Conservation (phyloP, 92 coral and sea anemone genomes). For the Epizoanthus illoricatus region DNA sequence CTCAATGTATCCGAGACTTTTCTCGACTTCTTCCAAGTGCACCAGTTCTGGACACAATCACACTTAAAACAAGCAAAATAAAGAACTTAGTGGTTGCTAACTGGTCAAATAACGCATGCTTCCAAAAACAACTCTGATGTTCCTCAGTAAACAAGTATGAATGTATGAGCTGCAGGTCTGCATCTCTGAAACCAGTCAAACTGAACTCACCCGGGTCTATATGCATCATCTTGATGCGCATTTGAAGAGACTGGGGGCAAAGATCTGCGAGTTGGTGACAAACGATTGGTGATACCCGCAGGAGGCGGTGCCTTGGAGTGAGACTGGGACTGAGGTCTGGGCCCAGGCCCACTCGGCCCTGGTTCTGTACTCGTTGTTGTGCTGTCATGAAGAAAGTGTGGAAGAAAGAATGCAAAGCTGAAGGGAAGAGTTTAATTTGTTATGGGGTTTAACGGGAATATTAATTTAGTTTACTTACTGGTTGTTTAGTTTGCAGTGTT, state of each 20-base stretch:
- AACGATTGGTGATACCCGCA: conserved; percentile 73
- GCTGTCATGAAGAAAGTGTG: conserved; percentile 37
- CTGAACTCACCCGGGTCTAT: conserved; percentile 92
- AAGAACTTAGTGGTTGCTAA: too few relatives aligned
- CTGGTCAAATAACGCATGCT: too few relatives aligned
- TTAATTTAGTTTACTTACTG: neutral
- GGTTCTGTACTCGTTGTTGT: conserved; percentile 65
- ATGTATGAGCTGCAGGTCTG: neutral
- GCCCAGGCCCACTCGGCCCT: conserved; percentile 73
- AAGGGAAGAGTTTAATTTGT: conserved; percentile 17
- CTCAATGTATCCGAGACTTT: too few relatives aligned
- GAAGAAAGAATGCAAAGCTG: conserved; percentile 3
- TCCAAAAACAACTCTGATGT: neutral
- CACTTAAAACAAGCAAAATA: too few relatives aligned
- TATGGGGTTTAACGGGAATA: neutral
- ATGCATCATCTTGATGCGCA: conserved; percentile 91
- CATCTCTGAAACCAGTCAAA: neutral
- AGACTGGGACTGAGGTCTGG: conserved; percentile 70
- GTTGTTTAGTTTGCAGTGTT: neutral
- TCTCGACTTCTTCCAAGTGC: too few relatives aligned
- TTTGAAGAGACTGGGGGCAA: conserved; percentile 90
- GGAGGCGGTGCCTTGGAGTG: conserved; percentile 70
- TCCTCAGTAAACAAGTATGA: neutral
- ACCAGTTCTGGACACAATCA: too few relatives aligned
- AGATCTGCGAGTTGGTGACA: conserved; percentile 95